Evolutionary conservation across 2,888 invertebrate genomes (phyloP).

Genomic region (Agriopis aurantiaria): DNA sequence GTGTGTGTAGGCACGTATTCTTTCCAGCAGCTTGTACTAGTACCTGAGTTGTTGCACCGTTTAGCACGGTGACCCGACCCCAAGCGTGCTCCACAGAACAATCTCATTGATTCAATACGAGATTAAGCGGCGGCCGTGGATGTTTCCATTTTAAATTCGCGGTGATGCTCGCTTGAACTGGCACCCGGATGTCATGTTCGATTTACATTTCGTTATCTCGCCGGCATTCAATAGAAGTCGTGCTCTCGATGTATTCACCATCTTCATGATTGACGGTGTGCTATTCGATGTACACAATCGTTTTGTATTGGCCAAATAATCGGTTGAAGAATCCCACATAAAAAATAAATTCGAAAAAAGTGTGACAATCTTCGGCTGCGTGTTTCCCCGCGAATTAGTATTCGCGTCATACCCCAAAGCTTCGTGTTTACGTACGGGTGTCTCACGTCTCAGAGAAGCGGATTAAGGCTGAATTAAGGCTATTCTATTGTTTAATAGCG

Average conservation of each 20-base stretch:
- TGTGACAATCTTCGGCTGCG: conserved; percentile 61
- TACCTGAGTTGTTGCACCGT: conserved; percentile 72
- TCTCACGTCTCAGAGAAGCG: conserved; percentile 57
- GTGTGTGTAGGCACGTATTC: conserved; percentile 60
- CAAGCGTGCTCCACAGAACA: conserved; percentile 68
- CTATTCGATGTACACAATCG: conserved; percentile 40
- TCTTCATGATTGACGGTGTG: conserved; percentile 66
- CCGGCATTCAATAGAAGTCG: conserved; percentile 69
- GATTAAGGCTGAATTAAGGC: conserved; percentile 64
- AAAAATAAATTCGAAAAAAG: conserved; percentile 59
- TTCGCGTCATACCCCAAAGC: conserved; percentile 55
- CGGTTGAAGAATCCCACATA: conserved; percentile 44
- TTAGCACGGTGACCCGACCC: conserved; percentile 77
- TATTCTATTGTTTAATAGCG: conserved; percentile 63
- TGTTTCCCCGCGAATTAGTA: conserved; percentile 77
- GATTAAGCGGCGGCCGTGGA: conserved; percentile 77
- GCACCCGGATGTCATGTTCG: conserved; percentile 83
- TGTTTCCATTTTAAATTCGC: conserved; percentile 78
- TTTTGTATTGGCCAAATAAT: conserved; percentile 25
- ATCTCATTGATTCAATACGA: conserved; percentile 76
- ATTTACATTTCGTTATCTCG: conserved; percentile 74
- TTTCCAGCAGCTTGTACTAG: conserved; percentile 50
- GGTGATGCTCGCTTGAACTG: conserved; percentile 76
- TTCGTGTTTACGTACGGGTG: conserved; percentile 65
- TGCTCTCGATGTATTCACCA: conserved; percentile 60